Base-by-base conservation (phyloP, 2,797 vertebrate genomes). In the Peromyscus nudipes region DNA sequence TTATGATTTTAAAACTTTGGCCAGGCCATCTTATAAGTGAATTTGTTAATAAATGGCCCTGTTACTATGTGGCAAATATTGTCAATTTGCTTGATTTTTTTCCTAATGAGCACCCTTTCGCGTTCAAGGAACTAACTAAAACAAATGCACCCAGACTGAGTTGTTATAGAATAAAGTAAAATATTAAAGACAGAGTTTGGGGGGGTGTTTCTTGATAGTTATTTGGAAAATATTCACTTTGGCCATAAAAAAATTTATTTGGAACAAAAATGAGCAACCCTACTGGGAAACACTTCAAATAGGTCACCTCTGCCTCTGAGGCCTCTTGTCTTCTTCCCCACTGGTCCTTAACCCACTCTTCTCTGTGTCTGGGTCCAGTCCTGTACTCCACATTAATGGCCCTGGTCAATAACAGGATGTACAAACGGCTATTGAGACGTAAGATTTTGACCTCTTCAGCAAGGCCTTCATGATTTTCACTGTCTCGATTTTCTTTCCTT, bases 161-260 rank as follows among this genome's bases (percentile, higher is more conserved):
- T 83, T 91, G 92, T 25, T 64, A 79, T 7, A 92, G 34, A 46
- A 82, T 67, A 90, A 25, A 49, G 40, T 31, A 21, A 92, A 88
- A 91, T n/a, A 43, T 40, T n/a, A 25, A 77, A 77, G 40, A 75
- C 12, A 57, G 55, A 94, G 71, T 75, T 85, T 90, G 73, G 14
- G 31, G 37, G 67, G 75, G 85, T 37, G 71, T 40, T 92, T 92
- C 49, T 60, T 91, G 46, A 64, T 71, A 64, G 79, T 75, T 81
- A 25, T 49, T 95, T 79, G 69, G 49, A n/a, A 96, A 94, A 80
- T 65, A 75, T 25, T 11, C n/a, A 83, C 65, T 96, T 95, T 88
- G 64, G 14, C 31, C 57, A 40, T 95, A 84, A 85, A 43, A 10
- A 82, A 96, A n/a, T 79, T 31, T 85, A 49, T 67, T 89, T 82